Base-by-base conservation (phyloP, 2,888 invertebrate genomes). In the Machimus rusticus region DNA sequence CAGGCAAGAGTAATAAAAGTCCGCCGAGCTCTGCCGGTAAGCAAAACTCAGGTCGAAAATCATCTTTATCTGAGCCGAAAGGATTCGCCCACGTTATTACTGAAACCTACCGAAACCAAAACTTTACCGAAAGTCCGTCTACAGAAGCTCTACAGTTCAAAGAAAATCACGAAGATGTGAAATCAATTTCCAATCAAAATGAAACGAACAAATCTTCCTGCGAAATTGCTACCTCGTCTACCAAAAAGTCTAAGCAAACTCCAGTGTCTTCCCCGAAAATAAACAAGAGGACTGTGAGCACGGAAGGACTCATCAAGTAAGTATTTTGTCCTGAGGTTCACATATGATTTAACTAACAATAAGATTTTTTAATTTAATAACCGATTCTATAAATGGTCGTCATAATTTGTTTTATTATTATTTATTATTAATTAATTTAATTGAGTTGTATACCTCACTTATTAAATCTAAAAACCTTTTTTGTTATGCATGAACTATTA, bases 271-370 rank as follows among this genome's bases (percentile, higher is more conserved):
- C 76, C 14, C 37, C 57, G 9, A 57, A 66, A 82, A n/a, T 82
- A 3, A 82, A 34, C n/a, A 82, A 82, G 82, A 82, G 55, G 23
- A 82, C 16, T 5, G 31, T 82, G 2, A 82, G 82, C 16, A 57
- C 66, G 34, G 82, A 82, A 3, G 82, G 82, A 57, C 66, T 82
- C 9, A 82, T 82, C 23, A 82, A 82, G 82, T 82, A 57, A 82
- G 46, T 82, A 28, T 9, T 9, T 9, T 51, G 43, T 8, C 16
- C 43, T 46, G 43, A 16, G 12, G 12, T 46, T 43, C 14, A 12
- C 43, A 37, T 39, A 9, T 9, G 2, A 14, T 43, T 43, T 43
- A 14, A 14, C 4, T 46, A 14, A 46, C 16, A 46, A 1, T 12
- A 43, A 43, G 12, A 43, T 43, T 9, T 43, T 43, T 12, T 1